Evolutionary conservation across 2,888 invertebrate genomes (phyloP), one percentile per base, ranked within the genome.

Genomic region (Serripes groenlandicus): DNA sequence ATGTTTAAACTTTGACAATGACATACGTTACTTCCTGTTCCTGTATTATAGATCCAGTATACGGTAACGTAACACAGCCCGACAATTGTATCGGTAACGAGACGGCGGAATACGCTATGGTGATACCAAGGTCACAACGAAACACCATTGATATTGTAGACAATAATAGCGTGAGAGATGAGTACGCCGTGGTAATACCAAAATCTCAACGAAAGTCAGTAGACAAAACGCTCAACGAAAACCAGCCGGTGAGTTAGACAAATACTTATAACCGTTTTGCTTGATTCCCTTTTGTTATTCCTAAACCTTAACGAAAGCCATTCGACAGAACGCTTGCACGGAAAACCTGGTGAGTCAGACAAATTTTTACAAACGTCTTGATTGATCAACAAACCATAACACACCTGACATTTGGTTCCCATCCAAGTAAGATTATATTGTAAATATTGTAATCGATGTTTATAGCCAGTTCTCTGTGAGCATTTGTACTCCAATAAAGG

Each of bases 51-150:
- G 66, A 66, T 3, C 66, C 66, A 37, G 66, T 66, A 2, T 66
- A 66, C 42, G 42, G 42, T 42, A 66, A 66, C 26, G 26, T 66
- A 3, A 18, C 23, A 28, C 56, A 37, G 21, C 42, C 11, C 9
- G 42, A 35, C 4, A 23, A 18, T 15, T 9, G 26, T 11, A 42
- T 9, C 28, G 42, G n/a, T 0, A 42, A 23, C 26, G 42, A 42
- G 3, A 66, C 15, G 26, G 66, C 66, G 3, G 66, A 66, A 42
- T 66, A 66, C 18, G 66, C 66, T 3, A 42, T n/a, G 18, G 66
- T 66, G 28, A 66, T 66, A 15, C 66, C 66, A 23, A 66, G n/a
- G 28, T 66, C 66, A 66, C 66, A 37, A 34, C 30, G 66, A 18
- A 11, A 34, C 7, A 15, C 34, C 3, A 34, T 1, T 21, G n/a